phyloP scores from a whole-genome alignment of 2,888 invertebrate genomes.

The Congeria kusceri region DNA sequence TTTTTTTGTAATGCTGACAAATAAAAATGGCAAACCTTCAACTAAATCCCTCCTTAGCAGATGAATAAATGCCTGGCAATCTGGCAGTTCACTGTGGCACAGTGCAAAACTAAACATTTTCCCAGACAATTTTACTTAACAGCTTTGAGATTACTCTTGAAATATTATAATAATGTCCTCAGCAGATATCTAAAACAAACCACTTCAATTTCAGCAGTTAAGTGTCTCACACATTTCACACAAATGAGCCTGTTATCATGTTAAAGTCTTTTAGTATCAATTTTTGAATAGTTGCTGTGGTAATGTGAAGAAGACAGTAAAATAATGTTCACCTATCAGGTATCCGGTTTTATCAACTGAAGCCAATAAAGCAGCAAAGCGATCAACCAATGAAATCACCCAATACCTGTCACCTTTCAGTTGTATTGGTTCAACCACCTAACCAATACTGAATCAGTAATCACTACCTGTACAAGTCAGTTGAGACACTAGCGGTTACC shows the following conservation, averaged over 20 bases:
- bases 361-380: neutral
- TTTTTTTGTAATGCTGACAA: neutral
- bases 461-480: conserved; percentile 46
- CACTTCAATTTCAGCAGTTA: too few species aligned
- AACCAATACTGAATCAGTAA: conserved; percentile 44
- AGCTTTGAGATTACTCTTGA: neutral
- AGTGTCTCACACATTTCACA: too few species aligned
- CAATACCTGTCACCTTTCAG: conserved; percentile 23
- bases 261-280: neutral
- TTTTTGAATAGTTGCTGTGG: neutral
- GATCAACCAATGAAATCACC: conserved; percentile 33
- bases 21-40: neutral
- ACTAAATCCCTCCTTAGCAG: neutral
- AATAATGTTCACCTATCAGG: conserved; percentile 21
- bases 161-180: conserved; percentile 2
- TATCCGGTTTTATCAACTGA: conserved; percentile 40
- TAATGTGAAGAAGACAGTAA: neutral
- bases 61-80: neutral
- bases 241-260: too few species aligned
- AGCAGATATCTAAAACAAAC: neutral
- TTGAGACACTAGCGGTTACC: conserved; percentile 46
- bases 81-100: too few species aligned
- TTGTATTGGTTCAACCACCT: conserved; percentile 45
- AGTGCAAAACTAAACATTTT: too few species aligned
- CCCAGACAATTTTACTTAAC: too few species aligned